A percentile compares a stretch with the other conserved stretches of the same genome.
phyloP scores from a whole-genome alignment of 2,888 invertebrate genomes.

The Plebejus anna region DNA sequence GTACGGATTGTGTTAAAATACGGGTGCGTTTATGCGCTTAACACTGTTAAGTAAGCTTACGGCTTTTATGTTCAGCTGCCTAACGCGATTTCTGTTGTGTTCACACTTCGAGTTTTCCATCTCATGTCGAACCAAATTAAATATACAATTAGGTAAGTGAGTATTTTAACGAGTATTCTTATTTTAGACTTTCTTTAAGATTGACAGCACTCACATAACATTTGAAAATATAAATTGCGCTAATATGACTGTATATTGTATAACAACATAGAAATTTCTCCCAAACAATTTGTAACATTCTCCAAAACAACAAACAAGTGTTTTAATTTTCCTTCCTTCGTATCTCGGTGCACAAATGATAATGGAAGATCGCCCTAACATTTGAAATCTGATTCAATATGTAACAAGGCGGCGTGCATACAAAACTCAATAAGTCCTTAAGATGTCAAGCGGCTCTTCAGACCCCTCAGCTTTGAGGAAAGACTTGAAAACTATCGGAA shows the following conservation, averaged over 20 bases:
- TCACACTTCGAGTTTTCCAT: neutral
- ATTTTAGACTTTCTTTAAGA: no score
- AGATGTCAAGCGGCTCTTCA: slow-evolving; percentile 9
- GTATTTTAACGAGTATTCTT: neutral
- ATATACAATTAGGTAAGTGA: neutral
- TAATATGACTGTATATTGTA: no score
- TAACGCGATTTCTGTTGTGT: neutral
- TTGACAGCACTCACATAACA: no score
- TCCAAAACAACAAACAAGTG: neutral
- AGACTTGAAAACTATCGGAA: slow-evolving; percentile 16
- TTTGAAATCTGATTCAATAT: slow-evolving; percentile 16
- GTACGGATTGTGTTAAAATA: neutral
- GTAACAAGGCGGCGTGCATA: neutral
- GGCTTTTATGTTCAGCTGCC: neutral
- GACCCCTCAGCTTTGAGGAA: neutral
- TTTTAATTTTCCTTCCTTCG: neutral
- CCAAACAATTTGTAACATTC: no score
- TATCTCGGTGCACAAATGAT: neutral
- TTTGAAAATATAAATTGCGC: no score
- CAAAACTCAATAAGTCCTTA: slow-evolving; percentile 22
- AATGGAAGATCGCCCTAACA: neutral
- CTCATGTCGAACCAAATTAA: neutral
- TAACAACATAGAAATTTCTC: no score
- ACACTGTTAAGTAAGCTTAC: slow-evolving; percentile 3
- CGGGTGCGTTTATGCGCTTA: neutral